phyloP scores from a whole-genome alignment of 2,888 invertebrate species.

The Drosophila histrio region DNA sequence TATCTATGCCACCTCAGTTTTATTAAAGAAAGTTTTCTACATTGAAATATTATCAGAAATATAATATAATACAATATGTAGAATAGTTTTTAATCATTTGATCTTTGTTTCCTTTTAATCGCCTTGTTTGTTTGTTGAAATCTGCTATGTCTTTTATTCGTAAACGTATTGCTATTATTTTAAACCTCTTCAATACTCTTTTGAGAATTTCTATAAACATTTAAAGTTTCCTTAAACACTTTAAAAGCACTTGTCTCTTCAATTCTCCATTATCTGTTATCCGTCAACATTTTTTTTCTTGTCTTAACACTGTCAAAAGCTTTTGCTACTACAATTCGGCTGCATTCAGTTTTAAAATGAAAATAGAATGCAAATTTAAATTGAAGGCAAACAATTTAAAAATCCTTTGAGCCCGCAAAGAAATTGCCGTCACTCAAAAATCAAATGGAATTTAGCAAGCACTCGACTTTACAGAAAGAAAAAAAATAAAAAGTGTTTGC shows the following conservation, averaged over 20 bases:
- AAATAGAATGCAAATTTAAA: neutral
- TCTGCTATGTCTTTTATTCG: neutral
- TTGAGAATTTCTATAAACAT: neutral
- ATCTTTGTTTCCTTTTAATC: no score
- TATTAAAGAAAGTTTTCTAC: no score
- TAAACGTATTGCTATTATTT: neutral
- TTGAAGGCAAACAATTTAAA: neutral
- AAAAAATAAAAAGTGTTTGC: conserved; percentile 38
- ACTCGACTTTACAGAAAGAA: conserved; percentile 1
- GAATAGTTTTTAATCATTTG: neutral
- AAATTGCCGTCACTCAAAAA: conserved; percentile 48
- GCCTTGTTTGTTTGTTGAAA: neutral
- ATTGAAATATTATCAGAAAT: no score
- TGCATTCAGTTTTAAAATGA: neutral
- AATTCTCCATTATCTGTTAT: neutral
- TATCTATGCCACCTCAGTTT: no score
- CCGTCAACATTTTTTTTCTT: neutral
- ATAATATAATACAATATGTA: no score
- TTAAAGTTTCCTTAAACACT: no score
- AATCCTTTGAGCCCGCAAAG: conserved; percentile 4
- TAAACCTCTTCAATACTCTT: neutral
- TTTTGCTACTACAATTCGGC: neutral
- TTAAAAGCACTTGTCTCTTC: neutral
- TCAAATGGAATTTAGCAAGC: conserved; percentile 62
- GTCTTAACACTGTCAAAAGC: neutral